Evolutionary conservation across 2,113 vertebrate species (phyloP).

Genomic region (Rhabdornis inornatus): DNA sequence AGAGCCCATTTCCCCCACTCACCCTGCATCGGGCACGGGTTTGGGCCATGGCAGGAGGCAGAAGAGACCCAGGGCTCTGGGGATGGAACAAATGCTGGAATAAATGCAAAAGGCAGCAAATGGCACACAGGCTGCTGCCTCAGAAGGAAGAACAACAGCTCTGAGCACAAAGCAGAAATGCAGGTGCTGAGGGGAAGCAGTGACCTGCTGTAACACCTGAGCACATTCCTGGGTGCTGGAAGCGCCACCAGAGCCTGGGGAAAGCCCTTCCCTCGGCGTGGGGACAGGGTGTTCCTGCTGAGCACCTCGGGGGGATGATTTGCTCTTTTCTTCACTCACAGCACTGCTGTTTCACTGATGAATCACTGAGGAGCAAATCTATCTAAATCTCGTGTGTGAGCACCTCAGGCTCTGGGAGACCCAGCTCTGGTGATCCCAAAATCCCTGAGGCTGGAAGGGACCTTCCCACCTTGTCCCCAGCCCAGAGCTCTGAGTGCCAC

Average conservation of each 20-base stretch:
- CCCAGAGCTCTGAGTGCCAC: not conserved
- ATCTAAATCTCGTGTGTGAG: fast-evolving
- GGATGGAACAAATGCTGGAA: not conserved
- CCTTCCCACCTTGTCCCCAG: not conserved
- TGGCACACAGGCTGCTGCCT: fast-evolving
- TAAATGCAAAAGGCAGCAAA: not conserved
- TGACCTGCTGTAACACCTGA: fast-evolving
- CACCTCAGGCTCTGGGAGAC: not conserved
- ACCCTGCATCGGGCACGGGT: fast-evolving
- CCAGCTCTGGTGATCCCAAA: not conserved
- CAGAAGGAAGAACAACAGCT: fast-evolving
- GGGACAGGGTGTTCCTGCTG: not conserved
- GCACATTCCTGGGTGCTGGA: not conserved
- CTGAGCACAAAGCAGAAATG: fast-evolving
- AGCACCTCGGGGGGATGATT: not conserved
- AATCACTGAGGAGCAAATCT: not conserved
- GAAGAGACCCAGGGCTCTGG: too few relatives aligned
- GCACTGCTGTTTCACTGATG: fast-evolving
- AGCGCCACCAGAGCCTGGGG: fast-evolving
- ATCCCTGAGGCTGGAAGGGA: fast-evolving
- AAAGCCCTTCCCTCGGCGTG: not conserved
- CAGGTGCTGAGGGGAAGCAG: not conserved
- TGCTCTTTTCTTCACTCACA: not conserved
- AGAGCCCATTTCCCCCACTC: fast-evolving
- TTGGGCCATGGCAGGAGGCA: fast-evolving